A percentile compares a stretch with the other conserved stretches of the same genome.
phyloP scores from a whole-genome alignment of 2,888 invertebrate genomes.

The Steromphala cineraria region DNA sequence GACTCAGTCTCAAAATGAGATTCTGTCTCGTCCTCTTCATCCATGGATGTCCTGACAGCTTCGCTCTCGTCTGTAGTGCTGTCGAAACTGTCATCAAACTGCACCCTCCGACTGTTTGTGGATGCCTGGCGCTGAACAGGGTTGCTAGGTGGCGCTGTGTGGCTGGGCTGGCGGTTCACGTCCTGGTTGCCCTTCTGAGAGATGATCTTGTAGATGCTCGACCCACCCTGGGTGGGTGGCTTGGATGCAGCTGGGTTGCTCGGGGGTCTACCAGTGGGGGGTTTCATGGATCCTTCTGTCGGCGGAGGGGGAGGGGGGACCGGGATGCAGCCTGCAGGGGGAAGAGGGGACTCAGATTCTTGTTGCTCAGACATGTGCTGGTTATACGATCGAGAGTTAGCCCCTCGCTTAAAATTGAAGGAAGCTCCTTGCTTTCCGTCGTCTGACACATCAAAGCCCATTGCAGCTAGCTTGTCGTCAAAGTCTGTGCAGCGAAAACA shows the following conservation, averaged over 20 bases:
- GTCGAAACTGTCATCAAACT: slow-evolving; percentile 61
- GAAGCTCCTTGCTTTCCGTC: slow-evolving; percentile 34
- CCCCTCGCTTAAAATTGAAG: slow-evolving; percentile 32
- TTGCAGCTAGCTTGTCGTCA: slow-evolving; percentile 67
- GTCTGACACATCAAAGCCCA: slow-evolving; percentile 70
- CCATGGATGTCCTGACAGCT: not conserved
- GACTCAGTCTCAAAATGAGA: not conserved
- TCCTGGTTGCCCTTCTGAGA: slow-evolving; percentile 45
- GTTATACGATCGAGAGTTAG: not conserved
- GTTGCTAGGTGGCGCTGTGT: not conserved
- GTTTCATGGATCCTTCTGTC: not conserved
- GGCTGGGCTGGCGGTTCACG: not conserved
- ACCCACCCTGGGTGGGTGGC: slow-evolving; percentile 26
- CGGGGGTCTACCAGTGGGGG: slow-evolving; percentile 20
- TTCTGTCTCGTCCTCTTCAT: not conserved
- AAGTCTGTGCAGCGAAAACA: slow-evolving; percentile 60
- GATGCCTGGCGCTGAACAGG: not conserved
- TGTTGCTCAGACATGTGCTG: slow-evolving; percentile 14
- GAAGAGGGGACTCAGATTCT: slow-evolving; percentile 14
- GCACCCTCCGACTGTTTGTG: slow-evolving; percentile 36
- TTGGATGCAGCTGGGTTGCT: not conserved
- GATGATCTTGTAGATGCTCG: slow-evolving; percentile 62
- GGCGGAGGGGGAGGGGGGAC: slow-evolving; percentile 20
- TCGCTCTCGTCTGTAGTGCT: slow-evolving; percentile 31
- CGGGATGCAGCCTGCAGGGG: slow-evolving; percentile 18